Percentiles rank a stretch among this genome's conserved stretches.
These are phyloP conservation scores for Micronycteris hirsuta DNA, from an alignment of 2,113 vertebrate genomes.

Conservation along the genomic window DNA sequence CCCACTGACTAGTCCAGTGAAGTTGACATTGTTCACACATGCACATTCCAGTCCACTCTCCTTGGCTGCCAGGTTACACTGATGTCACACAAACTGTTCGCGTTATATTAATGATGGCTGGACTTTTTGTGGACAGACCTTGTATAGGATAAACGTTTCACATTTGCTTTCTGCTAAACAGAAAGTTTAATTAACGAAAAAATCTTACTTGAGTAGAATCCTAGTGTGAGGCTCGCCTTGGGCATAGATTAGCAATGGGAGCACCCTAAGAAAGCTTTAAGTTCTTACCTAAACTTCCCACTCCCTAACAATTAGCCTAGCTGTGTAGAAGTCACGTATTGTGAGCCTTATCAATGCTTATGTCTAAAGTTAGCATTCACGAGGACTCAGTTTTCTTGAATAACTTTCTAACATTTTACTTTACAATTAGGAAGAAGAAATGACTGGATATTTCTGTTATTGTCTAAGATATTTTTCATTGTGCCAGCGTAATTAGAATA, in stretches of 20 bases:
- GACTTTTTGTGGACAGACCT: no score
- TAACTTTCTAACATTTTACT: not conserved
- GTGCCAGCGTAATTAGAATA: not conserved
- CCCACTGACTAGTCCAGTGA: no score
- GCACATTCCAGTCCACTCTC: no score
- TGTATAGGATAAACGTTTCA: not conserved
- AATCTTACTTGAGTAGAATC: not conserved
- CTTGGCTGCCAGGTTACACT: no score
- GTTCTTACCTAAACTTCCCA: not conserved
- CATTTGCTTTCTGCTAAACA: not conserved
- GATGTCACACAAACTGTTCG: no score
- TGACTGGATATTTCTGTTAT: not conserved
- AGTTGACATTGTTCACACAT: no score
- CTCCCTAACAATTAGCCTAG: not conserved
- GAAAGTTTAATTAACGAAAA: not conserved
- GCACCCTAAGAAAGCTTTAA: not conserved
- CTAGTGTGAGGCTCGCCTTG: not conserved
- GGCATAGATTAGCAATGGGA: not conserved
- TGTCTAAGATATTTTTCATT: not conserved
- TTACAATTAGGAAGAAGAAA: not conserved
- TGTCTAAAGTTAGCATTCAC: not conserved
- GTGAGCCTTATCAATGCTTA: not conserved
- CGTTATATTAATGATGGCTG: no score
- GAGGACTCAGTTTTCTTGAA: not conserved
- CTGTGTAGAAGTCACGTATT: not conserved